Base-by-base conservation (phyloP, 2,797 vertebrate genomes). In the Notamacropus eugenii region DNA sequence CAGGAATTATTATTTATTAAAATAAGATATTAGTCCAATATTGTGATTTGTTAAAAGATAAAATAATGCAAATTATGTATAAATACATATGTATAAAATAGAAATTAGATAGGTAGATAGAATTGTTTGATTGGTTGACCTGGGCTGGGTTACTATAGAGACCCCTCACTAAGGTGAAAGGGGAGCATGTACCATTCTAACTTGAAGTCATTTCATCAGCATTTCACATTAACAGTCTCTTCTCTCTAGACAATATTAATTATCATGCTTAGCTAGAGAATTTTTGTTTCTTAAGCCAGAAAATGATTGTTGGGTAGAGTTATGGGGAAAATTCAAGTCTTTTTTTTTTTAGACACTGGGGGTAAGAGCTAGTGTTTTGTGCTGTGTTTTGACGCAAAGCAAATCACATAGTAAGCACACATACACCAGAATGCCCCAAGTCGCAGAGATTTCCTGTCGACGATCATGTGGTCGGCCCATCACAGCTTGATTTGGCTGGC, bases 221-320 rank as follows among this genome's bases (percentile, higher is more conserved):
- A 24, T 87, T 87, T 87, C 40, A 82, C 4, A 54, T 94, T 93
- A 34, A 55, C 10, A 90, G 0, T 91, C 34, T 93, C 58, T 55
- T 94, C 8, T 29, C 0, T 2, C 8, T 94, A 67, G 12, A 96
- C 94, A 90, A 16, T 93, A 16, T 94, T 82, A 93, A 82, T 52
- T 0, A 22, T 57, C 16, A 94, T 27, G 34, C 11, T 93, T 82
- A 92, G 55, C 4, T 16, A 0, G 96, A 56, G 19, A 28, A 50
- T 29, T 94, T 12, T 58, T 93, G 24, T 95, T 95, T 95, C 40
- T 87, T 50, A 50, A 87, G 22, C 94, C 52, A 94, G 93, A 92
- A 91, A 40, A 62, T 93, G 55, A 67, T 92, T 92, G 54, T 27
- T 87, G 34, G 55, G 90, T 56, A 27, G n/a, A 82, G 50, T 82